Base-by-base conservation (phyloP, 2,113 vertebrate species). In the Macrotis lagotis region DNA sequence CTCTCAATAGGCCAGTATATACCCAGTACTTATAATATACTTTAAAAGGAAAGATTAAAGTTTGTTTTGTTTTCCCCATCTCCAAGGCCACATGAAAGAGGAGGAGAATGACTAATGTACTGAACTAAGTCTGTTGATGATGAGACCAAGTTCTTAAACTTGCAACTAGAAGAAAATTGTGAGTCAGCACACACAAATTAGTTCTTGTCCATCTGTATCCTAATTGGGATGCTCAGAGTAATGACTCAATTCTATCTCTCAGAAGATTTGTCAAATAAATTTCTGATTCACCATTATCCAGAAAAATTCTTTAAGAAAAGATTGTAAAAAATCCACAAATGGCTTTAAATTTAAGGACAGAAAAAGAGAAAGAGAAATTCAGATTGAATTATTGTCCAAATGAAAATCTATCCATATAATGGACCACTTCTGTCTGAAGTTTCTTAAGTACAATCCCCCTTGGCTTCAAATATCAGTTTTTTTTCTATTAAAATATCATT, bases 41-140 rank as follows among this genome's bases (percentile, higher is more conserved):
- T 89, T 93, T 47, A 91, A 97, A 98, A 94, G 93, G 96, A 22
- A 93, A 96, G 96, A 97, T 96, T 96, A 97, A 98, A 98, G 96
- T 92, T 93, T 16, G 51, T 74, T n/a, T 92, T n/a, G 6, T 19
- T 55, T 55, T 93, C 14, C 93, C 94, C 49, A 91, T 96, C 94
- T 94, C 96, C 95, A 95, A 97, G 97, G 96, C 96, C 96, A 96
- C 55, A 91, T 95, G 93, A 98, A 97, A 95, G 92, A 95, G 91
- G 93, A 0, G 94, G 89, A 66, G 97, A 96, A 95, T 96, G 89
- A 95, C 93, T 97, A 92, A 96, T 97, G 95, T 89, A 91, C 37
- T 96, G 97, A 95, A 93, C 97, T 97, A 91, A 95, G 93, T 89
- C 96, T 97, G 94, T 96, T 95, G 97, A 97, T 96, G 95, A 98